Evolutionary conservation across 2,113 vertebrate genomes (phyloP), one percentile per base, ranked within the genome.

Genomic region (Macquaria ambigua): DNA sequence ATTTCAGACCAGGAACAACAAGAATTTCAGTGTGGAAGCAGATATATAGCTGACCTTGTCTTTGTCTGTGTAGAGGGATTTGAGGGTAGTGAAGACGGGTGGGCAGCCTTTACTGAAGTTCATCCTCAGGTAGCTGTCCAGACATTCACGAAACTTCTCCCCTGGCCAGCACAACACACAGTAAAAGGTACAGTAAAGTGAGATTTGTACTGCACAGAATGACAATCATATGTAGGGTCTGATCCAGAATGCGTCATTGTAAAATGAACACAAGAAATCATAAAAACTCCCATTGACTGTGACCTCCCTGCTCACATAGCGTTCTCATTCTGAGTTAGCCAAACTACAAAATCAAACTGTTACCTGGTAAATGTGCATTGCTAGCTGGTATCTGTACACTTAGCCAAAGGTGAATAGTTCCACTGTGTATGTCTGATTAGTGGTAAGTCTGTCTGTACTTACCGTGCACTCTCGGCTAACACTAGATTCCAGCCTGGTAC

Each of bases 41-140:
- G 2, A 25, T 0, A 1, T 39, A 11, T 39, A 39, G 68, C 97
- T 96, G 95, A 95, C 98, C 97, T 97, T 98, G 76, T 97, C 97
- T 88, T 96, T 97, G 93, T 97, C 96, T 90, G 94, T 95, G 91
- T 98, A 99, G 58, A 99, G 95, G 0, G 97, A 97, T 73, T 97
- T 97, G 88, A 99, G 95, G 48, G 97, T 98, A 81, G 97, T 98
- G 92, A 99, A 99, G 81, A 98, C 96, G 0, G 98, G 98, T 7
- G 97, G 98, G 50, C 97, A 98, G 79, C 98, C 97, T 93, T 98
- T 98, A 89, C 97, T 99, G 95, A 99, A 98, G 95, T 98, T 98
- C 96, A 97, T 97, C 94, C 98, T 97, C 88, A 99, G 95, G 90
- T 97, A 99, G 72, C 96, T 96, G 95, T 98, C 97, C 94, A 99